These are phyloP conservation scores for Drosophila nigromelanica DNA, from an alignment of 1,140 invertebrate species.

Conservation along the genomic window DNA sequence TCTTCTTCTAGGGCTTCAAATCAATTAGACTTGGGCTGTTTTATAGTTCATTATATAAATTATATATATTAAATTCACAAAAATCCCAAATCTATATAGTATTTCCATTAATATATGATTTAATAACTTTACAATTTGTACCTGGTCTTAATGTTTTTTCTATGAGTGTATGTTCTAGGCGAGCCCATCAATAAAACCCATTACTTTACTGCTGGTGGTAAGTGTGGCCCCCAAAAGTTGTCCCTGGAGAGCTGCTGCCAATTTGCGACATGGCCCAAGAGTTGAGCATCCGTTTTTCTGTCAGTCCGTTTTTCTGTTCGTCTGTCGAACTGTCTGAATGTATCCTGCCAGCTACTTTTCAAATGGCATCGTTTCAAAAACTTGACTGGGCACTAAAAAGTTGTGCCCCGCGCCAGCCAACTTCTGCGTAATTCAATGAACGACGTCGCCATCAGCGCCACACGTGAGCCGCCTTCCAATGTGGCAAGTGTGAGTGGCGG, in stretches of 20 bases:
- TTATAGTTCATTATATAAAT: not conserved
- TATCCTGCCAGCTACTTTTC: conserved; percentile 61
- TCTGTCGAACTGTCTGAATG: conserved; percentile 5
- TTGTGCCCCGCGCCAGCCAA: conserved; percentile 37
- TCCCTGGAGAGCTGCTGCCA: conserved; percentile 62
- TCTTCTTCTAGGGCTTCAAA: no score
- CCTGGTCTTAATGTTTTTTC: not conserved
- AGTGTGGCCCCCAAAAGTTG: conserved; percentile 14
- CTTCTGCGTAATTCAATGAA: conserved; percentile 75
- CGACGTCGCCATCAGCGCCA: conserved; percentile 58
- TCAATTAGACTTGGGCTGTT: no score
- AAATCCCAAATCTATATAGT: no score
- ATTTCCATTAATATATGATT: not conserved
- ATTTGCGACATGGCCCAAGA: conserved; percentile 54
- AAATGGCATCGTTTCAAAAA: conserved; percentile 58
- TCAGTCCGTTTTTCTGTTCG: not conserved
- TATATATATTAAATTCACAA: no score
- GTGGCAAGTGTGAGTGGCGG: conserved; percentile 28
- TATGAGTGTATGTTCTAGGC: conserved; percentile 24
- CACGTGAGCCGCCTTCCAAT: conserved; percentile 73
- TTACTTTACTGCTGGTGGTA: conserved; percentile 43
- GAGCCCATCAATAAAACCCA: conserved; percentile 69
- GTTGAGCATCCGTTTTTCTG: conserved; percentile 29
- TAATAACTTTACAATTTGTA: no score
- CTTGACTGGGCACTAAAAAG: conserved; percentile 46